phyloP scores from a whole-genome alignment of 2,113 vertebrate genomes.

The Dipodomys ordii region DNA sequence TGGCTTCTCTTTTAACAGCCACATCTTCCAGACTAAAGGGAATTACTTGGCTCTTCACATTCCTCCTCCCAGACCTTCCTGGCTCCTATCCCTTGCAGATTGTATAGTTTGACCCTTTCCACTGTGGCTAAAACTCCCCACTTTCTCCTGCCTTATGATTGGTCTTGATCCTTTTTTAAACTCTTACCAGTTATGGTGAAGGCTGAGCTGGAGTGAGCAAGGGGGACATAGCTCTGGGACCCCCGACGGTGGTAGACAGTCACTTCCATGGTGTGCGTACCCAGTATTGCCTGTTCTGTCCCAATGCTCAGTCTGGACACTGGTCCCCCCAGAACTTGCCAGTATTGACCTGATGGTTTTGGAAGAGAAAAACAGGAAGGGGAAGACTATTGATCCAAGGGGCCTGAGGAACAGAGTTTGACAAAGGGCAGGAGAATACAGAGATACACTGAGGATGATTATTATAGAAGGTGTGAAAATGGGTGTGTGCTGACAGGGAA shows the following conservation, averaged over 20 bases:
- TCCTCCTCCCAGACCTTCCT: conserved; percentile 32
- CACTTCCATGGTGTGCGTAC: conserved; percentile 95
- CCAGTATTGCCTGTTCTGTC: conserved; percentile 89
- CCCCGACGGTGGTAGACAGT: conserved; percentile 94
- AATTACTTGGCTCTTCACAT: neutral
- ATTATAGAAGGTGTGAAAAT: conserved; percentile 3
- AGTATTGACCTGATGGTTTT: conserved; percentile 89
- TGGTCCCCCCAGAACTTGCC: conserved; percentile 94
- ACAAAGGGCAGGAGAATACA: neutral
- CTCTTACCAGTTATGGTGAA: conserved; percentile 94
- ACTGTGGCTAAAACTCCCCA: neutral
- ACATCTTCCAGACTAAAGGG: neutral
- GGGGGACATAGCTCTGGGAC: conserved; percentile 91
- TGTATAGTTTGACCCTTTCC: neutral
- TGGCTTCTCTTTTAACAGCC: neutral
- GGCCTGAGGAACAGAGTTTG: neutral
- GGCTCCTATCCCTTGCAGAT: neutral
- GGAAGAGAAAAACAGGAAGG: conserved; percentile 12
- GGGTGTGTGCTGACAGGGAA: neutral
- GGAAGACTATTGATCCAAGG: neutral
- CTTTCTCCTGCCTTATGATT: neutral
- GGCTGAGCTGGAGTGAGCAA: conserved; percentile 89
- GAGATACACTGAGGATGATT: neutral
- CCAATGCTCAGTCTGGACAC: conserved; percentile 90
- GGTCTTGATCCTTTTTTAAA: neutral